Conservation (phyloP, 2,797 vertebrate genomes). For the Myotis vivesi region DNA sequence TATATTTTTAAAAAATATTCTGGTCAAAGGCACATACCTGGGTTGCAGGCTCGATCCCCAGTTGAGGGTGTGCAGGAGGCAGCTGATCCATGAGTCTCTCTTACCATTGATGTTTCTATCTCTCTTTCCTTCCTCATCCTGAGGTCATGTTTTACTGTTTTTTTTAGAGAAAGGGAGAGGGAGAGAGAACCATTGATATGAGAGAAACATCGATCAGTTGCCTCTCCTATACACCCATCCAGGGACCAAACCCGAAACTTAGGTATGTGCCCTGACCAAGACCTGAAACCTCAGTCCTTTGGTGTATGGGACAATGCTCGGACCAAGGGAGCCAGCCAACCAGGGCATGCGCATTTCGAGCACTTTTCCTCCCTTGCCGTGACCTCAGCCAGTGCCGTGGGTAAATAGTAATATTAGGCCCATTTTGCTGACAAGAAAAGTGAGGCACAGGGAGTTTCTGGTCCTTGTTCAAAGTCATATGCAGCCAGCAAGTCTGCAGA, state of each 20-base stretch:
- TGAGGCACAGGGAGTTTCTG: background rate
- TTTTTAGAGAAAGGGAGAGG: background rate
- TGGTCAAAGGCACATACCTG: background rate
- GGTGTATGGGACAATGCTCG: background rate
- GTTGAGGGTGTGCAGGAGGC: too few relatives aligned
- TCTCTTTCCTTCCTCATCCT: too few relatives aligned
- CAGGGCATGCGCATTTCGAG: background rate
- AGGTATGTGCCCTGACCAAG: background rate
- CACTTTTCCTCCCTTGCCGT: background rate
- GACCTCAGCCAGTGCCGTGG: background rate
- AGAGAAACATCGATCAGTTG: background rate
- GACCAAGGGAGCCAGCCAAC: too few relatives aligned
- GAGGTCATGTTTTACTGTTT: background rate
- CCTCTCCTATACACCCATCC: background rate
- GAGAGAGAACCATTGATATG: background rate
- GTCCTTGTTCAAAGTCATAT: background rate
- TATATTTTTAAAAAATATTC: background rate
- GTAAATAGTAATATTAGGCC: background rate
- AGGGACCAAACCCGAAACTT: background rate
- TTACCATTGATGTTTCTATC: too few relatives aligned
- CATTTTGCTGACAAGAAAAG: constrained; percentile 23
- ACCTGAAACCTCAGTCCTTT: background rate
- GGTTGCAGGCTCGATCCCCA: background rate
- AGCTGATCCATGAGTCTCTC: too few relatives aligned
- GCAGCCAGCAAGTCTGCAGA: background rate